Evolutionary conservation across 1,140 invertebrate genomes (phyloP).

Genomic region (Cydia splendana): DNA sequence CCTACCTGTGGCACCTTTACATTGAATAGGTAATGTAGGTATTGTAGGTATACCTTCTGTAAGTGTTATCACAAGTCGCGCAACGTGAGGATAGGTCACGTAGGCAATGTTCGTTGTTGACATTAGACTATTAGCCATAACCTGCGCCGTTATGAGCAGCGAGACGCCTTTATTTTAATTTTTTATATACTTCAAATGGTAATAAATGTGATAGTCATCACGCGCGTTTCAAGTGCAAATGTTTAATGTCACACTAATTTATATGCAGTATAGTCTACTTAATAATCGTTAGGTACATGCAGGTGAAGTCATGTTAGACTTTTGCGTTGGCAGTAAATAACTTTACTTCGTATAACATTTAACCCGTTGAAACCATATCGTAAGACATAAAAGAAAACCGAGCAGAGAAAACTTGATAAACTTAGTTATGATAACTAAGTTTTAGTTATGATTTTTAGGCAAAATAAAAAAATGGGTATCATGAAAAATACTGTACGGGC

Average conservation of each 20-base stretch:
- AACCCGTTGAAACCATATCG: too few relatives aligned
- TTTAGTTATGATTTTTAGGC: too few relatives aligned
- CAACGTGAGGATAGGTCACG: conserved; percentile 71
- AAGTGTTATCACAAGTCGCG: conserved; percentile 48
- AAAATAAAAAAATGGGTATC: too few relatives aligned
- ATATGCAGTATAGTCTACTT: background rate
- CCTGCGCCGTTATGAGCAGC: background rate
- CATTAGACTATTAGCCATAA: conserved; percentile 7
- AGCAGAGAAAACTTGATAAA: too few relatives aligned
- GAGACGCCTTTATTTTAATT: conserved; percentile 3
- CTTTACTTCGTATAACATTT: too few relatives aligned
- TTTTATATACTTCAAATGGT: conserved; percentile 1
- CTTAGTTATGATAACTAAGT: too few relatives aligned
- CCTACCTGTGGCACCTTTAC: background rate
- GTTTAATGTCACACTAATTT: background rate
- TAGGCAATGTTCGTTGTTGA: conserved; percentile 45
- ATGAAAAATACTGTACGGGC: too few relatives aligned
- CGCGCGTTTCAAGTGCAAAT: background rate
- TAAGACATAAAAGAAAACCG: too few relatives aligned
- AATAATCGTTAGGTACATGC: background rate
- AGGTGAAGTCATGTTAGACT: background rate
- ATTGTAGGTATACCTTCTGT: conserved; percentile 40
- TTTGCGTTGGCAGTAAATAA: background rate
- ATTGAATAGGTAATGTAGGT: conserved; percentile 34
- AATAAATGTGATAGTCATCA: background rate